Evolutionary conservation across 37 sponge, comb jelly and placozoan species (phyloP).

Genomic region (Spongilla lacustris): DNA sequence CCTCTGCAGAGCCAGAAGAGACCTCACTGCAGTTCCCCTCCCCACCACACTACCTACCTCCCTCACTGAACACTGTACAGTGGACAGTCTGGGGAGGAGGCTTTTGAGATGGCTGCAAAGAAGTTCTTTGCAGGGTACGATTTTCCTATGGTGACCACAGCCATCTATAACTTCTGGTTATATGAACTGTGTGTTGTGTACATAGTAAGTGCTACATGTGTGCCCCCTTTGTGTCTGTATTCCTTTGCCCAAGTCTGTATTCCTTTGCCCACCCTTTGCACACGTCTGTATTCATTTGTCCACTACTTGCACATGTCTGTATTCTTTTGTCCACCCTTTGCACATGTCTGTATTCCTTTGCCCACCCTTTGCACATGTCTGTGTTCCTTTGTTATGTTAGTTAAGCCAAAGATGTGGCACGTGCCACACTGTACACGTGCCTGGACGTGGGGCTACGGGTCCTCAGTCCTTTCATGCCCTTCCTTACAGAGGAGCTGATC

Average conservation of each 20-base stretch:
- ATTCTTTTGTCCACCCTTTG: too few relatives aligned
- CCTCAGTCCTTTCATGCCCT: slow-evolving; percentile 98
- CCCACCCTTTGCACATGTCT: slow-evolving; percentile 68
- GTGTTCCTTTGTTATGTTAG: slow-evolving; percentile 69
- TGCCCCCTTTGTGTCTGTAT: too few relatives aligned
- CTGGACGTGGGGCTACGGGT: slow-evolving; percentile 91
- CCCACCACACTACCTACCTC: not conserved
- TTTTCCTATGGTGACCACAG: slow-evolving; percentile 89
- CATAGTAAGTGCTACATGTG: slow-evolving; percentile 76
- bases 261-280: too few relatives aligned
- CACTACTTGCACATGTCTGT: too few relatives aligned
- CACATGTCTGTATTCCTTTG: too few relatives aligned
- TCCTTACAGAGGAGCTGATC: slow-evolving; percentile 94
- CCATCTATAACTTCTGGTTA: slow-evolving; percentile 98
- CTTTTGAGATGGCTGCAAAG: too few relatives aligned
- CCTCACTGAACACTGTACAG: slow-evolving; percentile 29
- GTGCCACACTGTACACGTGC: slow-evolving; percentile 93
- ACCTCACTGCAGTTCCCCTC: not conserved
- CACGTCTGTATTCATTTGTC: too few relatives aligned
- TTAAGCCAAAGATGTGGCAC: slow-evolving; percentile 33
- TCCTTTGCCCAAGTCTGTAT: too few relatives aligned
- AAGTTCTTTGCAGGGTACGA: slow-evolving; percentile 91
- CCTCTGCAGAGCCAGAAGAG: too few relatives aligned
- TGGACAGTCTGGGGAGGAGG: slow-evolving; percentile 86
- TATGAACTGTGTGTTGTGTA: slow-evolving; percentile 99